Base-by-base conservation (phyloP, 1,140 invertebrate genomes). In the Meloidogyne exigua region DNA sequence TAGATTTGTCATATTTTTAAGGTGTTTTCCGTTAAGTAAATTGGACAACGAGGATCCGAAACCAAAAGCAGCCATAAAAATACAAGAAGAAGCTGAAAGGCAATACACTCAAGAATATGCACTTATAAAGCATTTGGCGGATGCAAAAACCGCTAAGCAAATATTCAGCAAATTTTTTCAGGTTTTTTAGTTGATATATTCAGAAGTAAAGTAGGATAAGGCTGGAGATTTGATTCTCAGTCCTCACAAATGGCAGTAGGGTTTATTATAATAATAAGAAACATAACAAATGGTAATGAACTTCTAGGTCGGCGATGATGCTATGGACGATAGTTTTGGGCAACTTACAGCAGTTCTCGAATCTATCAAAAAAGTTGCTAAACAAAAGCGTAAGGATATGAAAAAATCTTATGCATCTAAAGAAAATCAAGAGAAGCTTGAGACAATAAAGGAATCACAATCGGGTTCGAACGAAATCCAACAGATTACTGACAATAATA, bases 1-100 rank as follows among this genome's bases (percentile, higher is more conserved):
- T 83, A 85, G 76, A 25, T 42, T 15, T 1, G 2, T 49, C 23
- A 69, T 21, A 5, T 83, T 84, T 32, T 57, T 84, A 63, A 39
- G 76, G n/a, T 81, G 80, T 28, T 81, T 83, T 62, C 23, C 80
- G 1, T 1, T 63, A 9, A 42, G 7, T 32, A 67, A 67, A 42
- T 7, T 42, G 11, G n/a, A 73, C 5, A 12, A 25, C 11, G 67
- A 28, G n/a, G 32, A 83, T 39, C 75, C 80, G 10, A 83, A 78
- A 42, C 80, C 80, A 42, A 79, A 80, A 42, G 32, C 81, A n/a
- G 13, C 83, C 25, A 25, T 69, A 28, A n/a, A 23, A 21, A 1
- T 66, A 18, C 79, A 79, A 49, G 39, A 80, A 21, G 77, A 79
- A 64, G 49, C 49, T 2, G 26, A 57, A 12, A 64, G 65, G 11